phyloP scores from a whole-genome alignment of 2,888 invertebrate species.

The Nomada ferruginata region DNA sequence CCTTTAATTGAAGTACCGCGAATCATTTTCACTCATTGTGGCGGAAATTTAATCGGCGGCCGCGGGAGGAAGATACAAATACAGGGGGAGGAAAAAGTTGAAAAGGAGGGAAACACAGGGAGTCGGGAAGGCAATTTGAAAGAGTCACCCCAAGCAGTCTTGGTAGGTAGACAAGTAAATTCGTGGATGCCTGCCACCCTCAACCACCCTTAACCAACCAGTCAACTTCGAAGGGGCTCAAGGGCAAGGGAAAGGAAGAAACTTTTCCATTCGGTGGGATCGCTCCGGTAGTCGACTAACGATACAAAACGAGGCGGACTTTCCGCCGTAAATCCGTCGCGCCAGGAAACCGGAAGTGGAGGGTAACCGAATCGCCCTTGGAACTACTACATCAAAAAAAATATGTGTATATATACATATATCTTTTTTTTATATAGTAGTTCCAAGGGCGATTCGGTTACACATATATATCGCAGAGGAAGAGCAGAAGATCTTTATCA shows the following conservation, averaged over 20 bases:
- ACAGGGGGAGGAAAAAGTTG: no score
- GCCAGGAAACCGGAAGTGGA: constrained; percentile 63
- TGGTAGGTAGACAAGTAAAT: constrained; percentile 54
- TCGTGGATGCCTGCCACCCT: constrained; percentile 37
- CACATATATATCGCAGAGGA: background rate
- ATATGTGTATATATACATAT: no score
- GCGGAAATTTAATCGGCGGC: background rate
- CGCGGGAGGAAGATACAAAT: background rate
- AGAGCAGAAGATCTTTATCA: constrained; percentile 17
- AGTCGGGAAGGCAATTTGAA: background rate
- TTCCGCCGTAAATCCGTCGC: constrained; percentile 73
- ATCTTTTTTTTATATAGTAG: no score
- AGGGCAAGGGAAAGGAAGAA: constrained; percentile 53
- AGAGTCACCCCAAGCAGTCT: background rate
- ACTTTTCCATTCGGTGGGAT: constrained; percentile 72
- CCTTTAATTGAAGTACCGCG: no score
- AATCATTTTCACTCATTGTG: no score
- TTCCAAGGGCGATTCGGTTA: no score
- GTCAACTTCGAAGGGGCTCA: constrained; percentile 7
- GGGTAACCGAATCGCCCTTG: constrained; percentile 43
- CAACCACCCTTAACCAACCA: background rate
- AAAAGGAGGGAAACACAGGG: background rate
- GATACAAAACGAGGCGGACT: constrained; percentile 74
- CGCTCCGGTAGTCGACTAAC: constrained; percentile 65
- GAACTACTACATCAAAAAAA: background rate